Evolutionary conservation across 2,113 vertebrate species (phyloP), one percentile per base, ranked within the genome.

Genomic region (Platanista minor): DNA sequence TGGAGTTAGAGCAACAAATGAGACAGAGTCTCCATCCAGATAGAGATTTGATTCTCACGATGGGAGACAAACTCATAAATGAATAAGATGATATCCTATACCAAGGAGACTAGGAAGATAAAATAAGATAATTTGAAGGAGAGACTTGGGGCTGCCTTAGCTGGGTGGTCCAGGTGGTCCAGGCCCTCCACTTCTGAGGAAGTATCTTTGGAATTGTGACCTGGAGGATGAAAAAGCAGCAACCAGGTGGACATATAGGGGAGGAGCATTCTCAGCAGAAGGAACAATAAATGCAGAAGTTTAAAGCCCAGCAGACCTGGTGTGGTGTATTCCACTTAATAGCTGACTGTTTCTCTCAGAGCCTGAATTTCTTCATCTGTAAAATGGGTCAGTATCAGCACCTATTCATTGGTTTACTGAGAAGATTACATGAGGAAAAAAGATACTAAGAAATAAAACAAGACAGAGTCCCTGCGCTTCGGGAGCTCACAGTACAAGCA

Each of bases 271-370:
- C 39, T 33, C 36, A 4, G 18, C 14, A 33, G n/a, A 92, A 87
- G 31, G 54, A 39, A 6, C 23, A 25, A 8, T 14, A 4, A 77
- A 23, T 0, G 2, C n/a, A 43, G 10, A 46, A 20, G 6, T 23
- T 15, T 21, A 33, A n/a, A 66, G 31, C 27, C 71, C n/a, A 23
- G 17, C 12, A 2, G 21, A 8, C 7, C 9, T 36, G 20, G 5
- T 0, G 0, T 3, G 49, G 1, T 17, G 21, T 3, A 21, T 71
- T 31, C 25, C 72, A 71, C 46, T 20, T 4, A 20, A 8, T 0
- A 36, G 67, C 33, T 36, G 6, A 82, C 7, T 0, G 8, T 2
- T 41, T 29, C 43, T 39, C 8, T 11, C 9, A 41, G 54, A 39
- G 23, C 29, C 33, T 39, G 20, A 18, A 23, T 49, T 54, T 62